phyloP scores from a whole-genome alignment of 1,140 invertebrate genomes.

The Cylas formicarius region DNA sequence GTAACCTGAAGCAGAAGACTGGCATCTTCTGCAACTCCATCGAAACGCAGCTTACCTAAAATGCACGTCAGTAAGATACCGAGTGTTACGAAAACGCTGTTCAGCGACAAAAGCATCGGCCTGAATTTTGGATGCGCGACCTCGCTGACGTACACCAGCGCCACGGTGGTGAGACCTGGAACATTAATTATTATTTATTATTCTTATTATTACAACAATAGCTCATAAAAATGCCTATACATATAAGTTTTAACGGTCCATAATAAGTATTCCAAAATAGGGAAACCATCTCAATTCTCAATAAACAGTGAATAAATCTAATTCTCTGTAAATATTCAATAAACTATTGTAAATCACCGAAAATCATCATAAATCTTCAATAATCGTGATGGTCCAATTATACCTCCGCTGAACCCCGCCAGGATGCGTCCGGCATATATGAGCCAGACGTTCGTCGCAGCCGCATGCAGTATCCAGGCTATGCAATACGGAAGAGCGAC shows the following conservation, averaged over 20 bases:
- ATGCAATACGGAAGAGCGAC: conserved; percentile 49
- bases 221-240: too few relatives aligned
- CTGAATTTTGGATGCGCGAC: conserved; percentile 47
- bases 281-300: too few relatives aligned
- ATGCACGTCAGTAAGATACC: conserved; percentile 50
- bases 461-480: conserved; percentile 51
- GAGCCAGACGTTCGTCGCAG: conserved; percentile 38
- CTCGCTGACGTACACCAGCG: conserved; percentile 52
- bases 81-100: conserved; percentile 50
- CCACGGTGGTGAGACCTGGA: conserved; percentile 47
- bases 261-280: too few relatives aligned
- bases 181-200: conserved; percentile 12
- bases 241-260: too few relatives aligned
- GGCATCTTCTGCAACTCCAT: background rate
- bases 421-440: conserved; percentile 47
- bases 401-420: conserved; percentile 46
- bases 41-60: conserved; percentile 33
- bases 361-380: too few relatives aligned
- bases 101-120: conserved; percentile 49
- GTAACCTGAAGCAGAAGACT: conserved; percentile 34
- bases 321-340: too few relatives aligned
- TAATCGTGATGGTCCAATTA: too few relatives aligned
- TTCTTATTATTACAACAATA: too few relatives aligned
- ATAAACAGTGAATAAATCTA: too few relatives aligned
- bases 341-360: too few relatives aligned